phyloP scores from a whole-genome alignment of 2,113 vertebrate genomes.

The Bolborhynchus lineola region DNA sequence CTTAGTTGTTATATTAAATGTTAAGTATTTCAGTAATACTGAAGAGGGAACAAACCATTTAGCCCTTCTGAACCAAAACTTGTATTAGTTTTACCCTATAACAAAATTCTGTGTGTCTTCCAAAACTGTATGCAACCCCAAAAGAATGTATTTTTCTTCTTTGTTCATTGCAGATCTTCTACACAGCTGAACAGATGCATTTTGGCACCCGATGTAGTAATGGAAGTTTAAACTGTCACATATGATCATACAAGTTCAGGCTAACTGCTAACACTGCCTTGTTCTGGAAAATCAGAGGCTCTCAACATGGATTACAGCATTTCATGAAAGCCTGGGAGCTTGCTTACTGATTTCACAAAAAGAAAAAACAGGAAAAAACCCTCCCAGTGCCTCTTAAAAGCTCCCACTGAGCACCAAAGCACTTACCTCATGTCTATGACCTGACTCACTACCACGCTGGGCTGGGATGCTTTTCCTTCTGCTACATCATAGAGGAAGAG shows the following conservation, averaged over 20 bases:
- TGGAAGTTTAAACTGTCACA: not conserved
- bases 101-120: not conserved
- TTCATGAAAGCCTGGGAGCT: not conserved
- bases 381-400: not conserved
- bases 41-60: not conserved
- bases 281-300: not conserved
- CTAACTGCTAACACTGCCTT: not conserved
- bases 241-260: not conserved
- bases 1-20: not conserved
- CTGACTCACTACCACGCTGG: slow-evolving; percentile 90
- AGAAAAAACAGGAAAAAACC: not conserved
- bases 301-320: not conserved
- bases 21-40: not conserved
- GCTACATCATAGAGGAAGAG: slow-evolving; percentile 94
- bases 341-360: not conserved
- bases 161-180: not conserved
- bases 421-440: slow-evolving; percentile 98
- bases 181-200: not conserved
- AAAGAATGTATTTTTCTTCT: not conserved
- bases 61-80: not conserved
- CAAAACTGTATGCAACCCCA: not conserved
- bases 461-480: slow-evolving; percentile 90
- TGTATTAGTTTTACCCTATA: not conserved
- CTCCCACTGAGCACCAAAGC: not conserved
- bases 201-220: not conserved